Percentiles rank a stretch among this genome's conserved stretches.
Conservation (phyloP, 2,888 invertebrate species). For the Xylota sylvarum region DNA sequence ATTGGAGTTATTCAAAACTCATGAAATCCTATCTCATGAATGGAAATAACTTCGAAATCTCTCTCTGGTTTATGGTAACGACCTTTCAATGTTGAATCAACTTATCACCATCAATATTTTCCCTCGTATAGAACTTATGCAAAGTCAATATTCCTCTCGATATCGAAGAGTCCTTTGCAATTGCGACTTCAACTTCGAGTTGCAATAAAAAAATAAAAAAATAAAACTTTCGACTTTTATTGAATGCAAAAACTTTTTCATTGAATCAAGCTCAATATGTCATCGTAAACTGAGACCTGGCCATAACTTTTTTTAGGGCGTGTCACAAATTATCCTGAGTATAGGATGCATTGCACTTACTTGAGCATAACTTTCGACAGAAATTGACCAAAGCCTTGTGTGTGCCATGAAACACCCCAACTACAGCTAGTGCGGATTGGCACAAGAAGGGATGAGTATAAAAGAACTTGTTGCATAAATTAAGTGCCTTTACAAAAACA, state of each 20-base stretch:
- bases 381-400: constrained; percentile 25
- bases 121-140: background rate
- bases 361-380: constrained; percentile 1
- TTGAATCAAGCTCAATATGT: constrained; percentile 47
- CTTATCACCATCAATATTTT: background rate
- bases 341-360: background rate
- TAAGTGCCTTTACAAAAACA: constrained; percentile 35
- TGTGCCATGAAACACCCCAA: constrained; percentile 4
- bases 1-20: background rate
- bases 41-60: constrained; percentile 1
- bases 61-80: background rate
- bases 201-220: constrained; percentile 29
- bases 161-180: background rate
- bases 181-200: background rate
- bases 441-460: background rate
- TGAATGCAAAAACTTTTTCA: constrained; percentile 45
- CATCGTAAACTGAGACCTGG: constrained; percentile 35
- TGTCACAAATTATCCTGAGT: constrained; percentile 24
- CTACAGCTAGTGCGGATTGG: background rate
- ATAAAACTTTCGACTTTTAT: constrained; percentile 3
- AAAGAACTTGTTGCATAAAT: constrained; percentile 68
- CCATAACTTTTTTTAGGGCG: constrained; percentile 49
- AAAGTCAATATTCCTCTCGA: background rate
- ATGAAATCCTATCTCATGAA: background rate
- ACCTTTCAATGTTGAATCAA: background rate